These are phyloP conservation scores for Boulengeromyrus knoepffleri DNA, from an alignment of 2,113 vertebrate genomes.

Conservation along the genomic window DNA sequence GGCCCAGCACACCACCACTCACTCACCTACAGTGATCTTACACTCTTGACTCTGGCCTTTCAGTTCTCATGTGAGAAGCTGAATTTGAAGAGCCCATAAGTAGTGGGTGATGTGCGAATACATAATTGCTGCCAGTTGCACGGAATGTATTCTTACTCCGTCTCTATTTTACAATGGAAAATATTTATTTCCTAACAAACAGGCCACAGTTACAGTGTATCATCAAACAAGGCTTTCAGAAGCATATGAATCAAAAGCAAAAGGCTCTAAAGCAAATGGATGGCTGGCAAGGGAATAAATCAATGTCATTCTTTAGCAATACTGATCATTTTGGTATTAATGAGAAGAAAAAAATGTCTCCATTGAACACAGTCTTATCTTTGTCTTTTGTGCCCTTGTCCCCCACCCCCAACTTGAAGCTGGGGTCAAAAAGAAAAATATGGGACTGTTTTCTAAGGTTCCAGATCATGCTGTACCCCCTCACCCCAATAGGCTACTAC, in stretches of 20 bases:
- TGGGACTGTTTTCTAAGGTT: background rate
- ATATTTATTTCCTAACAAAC: background rate
- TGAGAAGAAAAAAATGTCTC: background rate
- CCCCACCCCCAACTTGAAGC: background rate
- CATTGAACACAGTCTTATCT: background rate
- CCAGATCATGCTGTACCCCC: background rate
- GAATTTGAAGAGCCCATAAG: background rate
- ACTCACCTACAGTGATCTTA: background rate
- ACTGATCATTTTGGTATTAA: background rate
- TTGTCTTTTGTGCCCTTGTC: background rate
- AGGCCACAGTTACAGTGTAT: background rate
- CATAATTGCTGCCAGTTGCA: background rate
- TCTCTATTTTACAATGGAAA: background rate
- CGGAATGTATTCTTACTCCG: background rate
- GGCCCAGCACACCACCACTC: background rate
- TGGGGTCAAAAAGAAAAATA: background rate
- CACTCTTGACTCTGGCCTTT: background rate
- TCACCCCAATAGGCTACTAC: background rate
- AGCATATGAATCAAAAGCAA: background rate
- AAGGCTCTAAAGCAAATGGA: background rate
- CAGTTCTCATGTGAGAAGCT: background rate
- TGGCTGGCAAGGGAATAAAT: background rate
- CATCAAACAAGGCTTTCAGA: background rate
- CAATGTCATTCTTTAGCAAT: background rate
- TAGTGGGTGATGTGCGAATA: background rate